Conservation (phyloP, 2,113 vertebrate genomes). For the Synchiropus splendidus region DNA sequence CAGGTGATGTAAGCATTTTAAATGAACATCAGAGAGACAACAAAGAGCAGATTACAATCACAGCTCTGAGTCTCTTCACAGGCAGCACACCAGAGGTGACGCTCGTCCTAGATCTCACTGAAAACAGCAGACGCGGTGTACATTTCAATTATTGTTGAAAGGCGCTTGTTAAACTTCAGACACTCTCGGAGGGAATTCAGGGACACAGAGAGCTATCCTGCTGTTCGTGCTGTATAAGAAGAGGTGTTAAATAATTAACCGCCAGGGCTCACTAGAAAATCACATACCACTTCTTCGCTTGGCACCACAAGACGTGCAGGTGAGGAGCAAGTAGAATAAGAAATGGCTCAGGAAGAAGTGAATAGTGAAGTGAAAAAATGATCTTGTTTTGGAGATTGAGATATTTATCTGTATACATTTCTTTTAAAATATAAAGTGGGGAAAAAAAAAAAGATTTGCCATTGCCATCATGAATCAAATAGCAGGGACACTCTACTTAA, state of each 20-base stretch:
- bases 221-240: slow-evolving; percentile 31
- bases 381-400: too few species aligned
- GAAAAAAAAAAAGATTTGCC: slow-evolving; percentile 22
- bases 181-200: slow-evolving; percentile 51
- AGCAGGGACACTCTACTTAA: too few species aligned
- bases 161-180: slow-evolving; percentile 53
- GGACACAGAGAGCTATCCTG: slow-evolving; percentile 17
- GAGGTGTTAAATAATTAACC: slow-evolving; percentile 61
- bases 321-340: too few species aligned
- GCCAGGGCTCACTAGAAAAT: slow-evolving; percentile 12
- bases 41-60: slow-evolving; percentile 26
- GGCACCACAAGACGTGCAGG: too few species aligned
- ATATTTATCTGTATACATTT: too few species aligned
- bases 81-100: slow-evolving; percentile 11
- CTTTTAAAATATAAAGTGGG: too few species aligned
- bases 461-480: too few species aligned
- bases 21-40: slow-evolving; percentile 1
- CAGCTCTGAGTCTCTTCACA: slow-evolving; percentile 19
- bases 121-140: slow-evolving; percentile 32
- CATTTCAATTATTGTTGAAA: slow-evolving; percentile 50
- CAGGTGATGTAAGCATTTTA: too few species aligned
- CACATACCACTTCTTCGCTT: slow-evolving; percentile 9
- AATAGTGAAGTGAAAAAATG: too few species aligned
- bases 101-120: slow-evolving; percentile 28
- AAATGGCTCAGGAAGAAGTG: too few species aligned